Base-by-base conservation (phyloP, 2,797 vertebrate species). In the Urosaurus nigricauda region DNA sequence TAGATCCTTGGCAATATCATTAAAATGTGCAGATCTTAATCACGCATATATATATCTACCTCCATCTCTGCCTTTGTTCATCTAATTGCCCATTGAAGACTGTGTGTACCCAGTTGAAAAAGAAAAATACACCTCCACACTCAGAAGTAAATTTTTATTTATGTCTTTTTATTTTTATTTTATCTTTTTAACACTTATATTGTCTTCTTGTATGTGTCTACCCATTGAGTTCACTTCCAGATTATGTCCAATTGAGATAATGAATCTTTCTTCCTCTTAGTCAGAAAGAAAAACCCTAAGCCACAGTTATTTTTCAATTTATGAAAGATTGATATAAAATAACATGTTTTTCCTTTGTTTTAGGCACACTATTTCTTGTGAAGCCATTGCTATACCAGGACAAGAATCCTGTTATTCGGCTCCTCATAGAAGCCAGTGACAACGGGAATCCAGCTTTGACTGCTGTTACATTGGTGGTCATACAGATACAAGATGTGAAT, bases 361-460 rank as follows among this genome's bases (percentile, higher is more conserved):
- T 35, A 99, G 99, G 98, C 75, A 98, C 98, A 4, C 83, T 99
- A 95, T 98, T 97, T 86, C 96, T 97, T 81, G 96, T 84, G 7
- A 96, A 95, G 75, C 95, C 97, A 47, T 32, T 98, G 79, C 96
- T 93, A 71, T 91, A 94, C 77, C 90, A 97, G 89, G 94, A 96
- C 84, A 96, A 96, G 78, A 94, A 85, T 92, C 96, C 97, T 85
- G 47, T 92, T 58, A 56, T 98, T 93, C 97, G 90, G 73, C 95
- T 99, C 56, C 95, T 98, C 51, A 96, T 99, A 70, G 98, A 99
- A 95, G 98, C 98, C 35, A 95, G 83, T 43, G 98, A 99, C 83
- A 94, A 95, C 83, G 98, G 98, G 63, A 95, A 95, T 90, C 98
- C 98, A 1, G 63, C 95, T 29, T 96, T 96, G 84, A 97, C 93